Evolutionary conservation across 2,113 vertebrate genomes (phyloP), one percentile per base, ranked within the genome.

Genomic region (Maylandia zebra): DNA sequence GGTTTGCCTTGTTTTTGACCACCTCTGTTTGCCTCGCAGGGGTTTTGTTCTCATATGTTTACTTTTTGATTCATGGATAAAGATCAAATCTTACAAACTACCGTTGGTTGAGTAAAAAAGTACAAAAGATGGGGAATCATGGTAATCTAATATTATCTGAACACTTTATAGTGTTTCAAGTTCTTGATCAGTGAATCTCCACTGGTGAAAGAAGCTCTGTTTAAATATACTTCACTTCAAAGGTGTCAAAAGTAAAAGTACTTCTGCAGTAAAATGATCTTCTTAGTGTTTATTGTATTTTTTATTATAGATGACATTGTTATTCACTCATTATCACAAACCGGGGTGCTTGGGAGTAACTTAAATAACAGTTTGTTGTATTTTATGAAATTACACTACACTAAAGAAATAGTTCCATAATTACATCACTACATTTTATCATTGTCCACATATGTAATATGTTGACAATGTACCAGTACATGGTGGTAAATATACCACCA

Each of bases 241-340:
- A 41, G 19, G 1, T 69, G 19, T 69, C 64, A 16, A 24, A 74
- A 43, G 69, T 74, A 74, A 45, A 74, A 74, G 38, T 48, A 76
- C 4, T 76, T 5, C 24, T 17, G 5, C 24, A 5, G 14, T 30
- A 48, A 48, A 76, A 76, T 17, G 1, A 22, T 41, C 36, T 14
- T 24, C 0, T 22, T 0, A 71, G 0, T 71, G 0, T 41, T 64
- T 3, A 64, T 36, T n/a, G 4, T 24, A 2, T 41, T 69, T 74
- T 45, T 43, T 43, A 74, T 74, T 16, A 5, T 43, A 43, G 36
- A 45, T 45, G 2, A 45, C 66, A 17, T 71, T 1, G 22, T 74
- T 45, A 7, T 43, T 41, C 66, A 16, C 66, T 74, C 36, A 7
- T 74, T 74, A 45, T 50, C 14, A 43, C 41, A 76, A 48, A 48